Evolutionary conservation across 2,797 vertebrate species (phyloP).

Genomic region (Phrynocephalus vlangalii): DNA sequence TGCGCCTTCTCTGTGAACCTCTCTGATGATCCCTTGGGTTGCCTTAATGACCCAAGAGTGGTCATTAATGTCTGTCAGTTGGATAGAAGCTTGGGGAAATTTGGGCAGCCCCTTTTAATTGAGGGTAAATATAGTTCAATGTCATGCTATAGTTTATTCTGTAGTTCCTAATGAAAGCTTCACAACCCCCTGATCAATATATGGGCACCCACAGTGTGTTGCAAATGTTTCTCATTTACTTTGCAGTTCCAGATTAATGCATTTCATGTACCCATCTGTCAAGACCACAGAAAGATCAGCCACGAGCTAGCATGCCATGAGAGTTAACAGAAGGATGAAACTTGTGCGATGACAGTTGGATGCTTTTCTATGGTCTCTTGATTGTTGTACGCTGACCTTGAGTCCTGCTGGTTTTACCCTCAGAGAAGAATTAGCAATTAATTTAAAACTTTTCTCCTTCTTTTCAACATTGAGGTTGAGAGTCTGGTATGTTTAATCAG

Average conservation of each 20-base stretch:
- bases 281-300: conserved; percentile 11
- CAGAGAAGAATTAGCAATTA: conserved; percentile 16
- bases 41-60: too few species aligned
- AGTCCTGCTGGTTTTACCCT: not conserved
- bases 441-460: not conserved
- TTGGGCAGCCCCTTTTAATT: not conserved
- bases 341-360: not conserved
- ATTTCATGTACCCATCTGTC: not conserved
- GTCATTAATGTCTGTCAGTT: not conserved
- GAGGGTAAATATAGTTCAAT: not conserved
- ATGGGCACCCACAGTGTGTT: not conserved
- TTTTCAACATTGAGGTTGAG: not conserved
- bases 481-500: not conserved
- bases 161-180: not conserved
- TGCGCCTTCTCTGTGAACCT: too few species aligned
- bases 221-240: not conserved
- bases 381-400: fast-evolving
- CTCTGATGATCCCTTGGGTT: too few species aligned
- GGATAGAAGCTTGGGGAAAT: not conserved
- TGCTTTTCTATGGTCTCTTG: not conserved
- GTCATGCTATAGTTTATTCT: not conserved
- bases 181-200: not conserved
- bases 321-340: conserved; percentile 5
- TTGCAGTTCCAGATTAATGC: conserved; percentile 8
- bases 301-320: not conserved